A percentile compares a stretch with the other conserved stretches of the same genome.
Conservation (phyloP, 2,888 invertebrate species). For the Heliconius sara region DNA sequence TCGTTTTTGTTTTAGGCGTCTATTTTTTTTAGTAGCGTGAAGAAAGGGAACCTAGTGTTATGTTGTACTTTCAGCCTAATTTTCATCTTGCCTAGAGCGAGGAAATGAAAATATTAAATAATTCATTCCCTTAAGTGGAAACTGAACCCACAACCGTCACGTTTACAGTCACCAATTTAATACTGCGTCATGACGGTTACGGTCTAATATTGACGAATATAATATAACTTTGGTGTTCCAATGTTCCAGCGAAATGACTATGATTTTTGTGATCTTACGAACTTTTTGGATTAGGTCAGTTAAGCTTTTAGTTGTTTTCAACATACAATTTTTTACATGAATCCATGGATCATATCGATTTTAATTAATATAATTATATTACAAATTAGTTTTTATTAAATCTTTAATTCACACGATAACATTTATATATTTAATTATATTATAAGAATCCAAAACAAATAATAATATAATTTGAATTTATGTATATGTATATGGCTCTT, state of each 20-base stretch:
- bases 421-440: no score
- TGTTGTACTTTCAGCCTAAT: not conserved
- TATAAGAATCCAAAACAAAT: not conserved
- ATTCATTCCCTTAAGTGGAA: not conserved
- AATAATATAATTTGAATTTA: not conserved
- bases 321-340: not conserved
- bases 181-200: not conserved
- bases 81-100: not conserved
- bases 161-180: not conserved
- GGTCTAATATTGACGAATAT: not conserved
- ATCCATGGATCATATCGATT: not conserved
- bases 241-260: not conserved
- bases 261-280: not conserved
- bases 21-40: not conserved
- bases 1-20: not conserved
- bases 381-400: not conserved
- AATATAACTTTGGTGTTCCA: not conserved
- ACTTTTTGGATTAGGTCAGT: not conserved
- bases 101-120: not conserved
- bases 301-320: not conserved
- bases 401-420: not conserved
- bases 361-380: not conserved
- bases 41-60: not conserved
- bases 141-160: not conserved
- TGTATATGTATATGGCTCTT: not conserved